Percentiles rank a stretch among this genome's conserved stretches.
Conservation (phyloP, 2,113 vertebrate genomes). For the Zapus hudsonius region DNA sequence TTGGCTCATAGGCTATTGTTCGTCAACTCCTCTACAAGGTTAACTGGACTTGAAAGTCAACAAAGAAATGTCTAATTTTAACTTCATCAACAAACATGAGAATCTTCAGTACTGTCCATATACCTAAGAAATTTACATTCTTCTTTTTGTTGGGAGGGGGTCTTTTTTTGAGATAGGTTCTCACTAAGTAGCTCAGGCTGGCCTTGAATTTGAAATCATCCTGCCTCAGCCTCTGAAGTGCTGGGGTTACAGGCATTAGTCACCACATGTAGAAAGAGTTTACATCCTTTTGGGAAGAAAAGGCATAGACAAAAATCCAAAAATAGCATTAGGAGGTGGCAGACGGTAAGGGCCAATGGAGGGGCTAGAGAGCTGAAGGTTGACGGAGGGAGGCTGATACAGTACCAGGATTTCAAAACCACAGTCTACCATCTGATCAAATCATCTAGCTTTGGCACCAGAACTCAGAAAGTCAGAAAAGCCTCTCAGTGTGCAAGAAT, state of each 20-base stretch:
- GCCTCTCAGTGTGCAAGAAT: constrained; percentile 12
- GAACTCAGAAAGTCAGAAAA: constrained; percentile 11
- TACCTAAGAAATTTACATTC: background rate
- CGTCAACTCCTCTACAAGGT: background rate
- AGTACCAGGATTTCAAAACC: background rate
- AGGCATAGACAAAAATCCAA: constrained; percentile 15
- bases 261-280: background rate
- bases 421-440: background rate
- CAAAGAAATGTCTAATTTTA: constrained; percentile 11
- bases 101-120: background rate
- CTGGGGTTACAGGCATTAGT: background rate
- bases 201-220: background rate
- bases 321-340: background rate
- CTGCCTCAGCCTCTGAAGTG: background rate
- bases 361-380: background rate
- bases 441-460: background rate
- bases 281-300: constrained; percentile 30
- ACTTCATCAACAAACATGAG: constrained; percentile 28
- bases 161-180: background rate
- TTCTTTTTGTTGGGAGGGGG: background rate
- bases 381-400: background rate
- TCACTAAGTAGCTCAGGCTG: background rate
- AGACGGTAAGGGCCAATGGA: background rate
- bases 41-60: constrained; percentile 35
- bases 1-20: background rate